Conservation (phyloP, 2,888 invertebrate genomes). For the Diachrysia chrysitis region DNA sequence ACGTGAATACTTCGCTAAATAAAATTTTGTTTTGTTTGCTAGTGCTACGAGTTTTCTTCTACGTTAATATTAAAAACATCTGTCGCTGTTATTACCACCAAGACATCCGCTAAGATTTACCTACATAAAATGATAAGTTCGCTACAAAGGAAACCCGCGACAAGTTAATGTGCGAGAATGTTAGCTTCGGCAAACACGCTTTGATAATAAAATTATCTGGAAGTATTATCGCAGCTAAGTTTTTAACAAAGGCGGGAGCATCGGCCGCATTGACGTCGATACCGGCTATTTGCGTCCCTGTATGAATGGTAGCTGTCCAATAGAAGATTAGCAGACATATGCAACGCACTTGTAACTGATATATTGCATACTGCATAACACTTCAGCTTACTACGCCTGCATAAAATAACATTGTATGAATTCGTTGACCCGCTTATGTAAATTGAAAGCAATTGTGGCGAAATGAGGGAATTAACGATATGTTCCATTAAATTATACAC, state of each 20-base stretch:
- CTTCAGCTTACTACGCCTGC: constrained; percentile 50
- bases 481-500: constrained; percentile 43
- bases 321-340: constrained; percentile 73
- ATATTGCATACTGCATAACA: constrained; percentile 57
- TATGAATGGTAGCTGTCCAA: constrained; percentile 80
- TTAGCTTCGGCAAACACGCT: constrained; percentile 11
- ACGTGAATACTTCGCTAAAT: neutral
- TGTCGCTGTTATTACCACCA: neutral
- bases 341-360: constrained; percentile 69
- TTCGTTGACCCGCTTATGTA: constrained; percentile 65
- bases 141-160: constrained; percentile 19
- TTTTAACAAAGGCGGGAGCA: constrained; percentile 68
- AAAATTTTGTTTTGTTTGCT: too few species aligned
- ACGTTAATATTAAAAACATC: neutral
- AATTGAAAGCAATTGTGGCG: constrained; percentile 65
- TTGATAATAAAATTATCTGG: constrained; percentile 37
- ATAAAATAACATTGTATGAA: constrained; percentile 50
- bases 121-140: constrained; percentile 26
- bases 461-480: constrained; percentile 60
- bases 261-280: constrained; percentile 76
- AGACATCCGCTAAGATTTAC: constrained; percentile 1
- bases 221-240: constrained; percentile 23
- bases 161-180: constrained; percentile 19
- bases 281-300: constrained; percentile 76
- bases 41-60: neutral